phyloP scores from a whole-genome alignment of 2,113 vertebrate species.

The Daubentonia madagascariensis region DNA sequence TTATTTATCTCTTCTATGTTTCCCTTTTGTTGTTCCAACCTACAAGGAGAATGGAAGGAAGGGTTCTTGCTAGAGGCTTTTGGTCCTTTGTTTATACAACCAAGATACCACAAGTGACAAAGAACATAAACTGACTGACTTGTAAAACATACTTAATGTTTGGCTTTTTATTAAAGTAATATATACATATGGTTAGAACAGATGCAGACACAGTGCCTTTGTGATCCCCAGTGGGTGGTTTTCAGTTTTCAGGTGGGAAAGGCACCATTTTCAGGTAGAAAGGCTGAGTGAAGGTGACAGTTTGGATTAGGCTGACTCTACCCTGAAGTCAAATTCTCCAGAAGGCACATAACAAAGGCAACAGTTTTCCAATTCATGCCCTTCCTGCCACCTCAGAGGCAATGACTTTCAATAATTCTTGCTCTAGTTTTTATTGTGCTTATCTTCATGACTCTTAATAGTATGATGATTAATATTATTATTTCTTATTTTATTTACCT shows the following conservation, averaged over 20 bases:
- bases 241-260: background rate
- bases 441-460: background rate
- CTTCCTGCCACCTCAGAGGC: background rate
- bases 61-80: background rate
- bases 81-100: background rate
- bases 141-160: background rate
- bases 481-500: background rate
- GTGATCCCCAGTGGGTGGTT: background rate
- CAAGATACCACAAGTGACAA: background rate
- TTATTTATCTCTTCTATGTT: background rate
- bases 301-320: background rate
- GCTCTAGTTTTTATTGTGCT: background rate
- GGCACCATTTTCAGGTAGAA: background rate
- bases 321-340: background rate
- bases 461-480: background rate
- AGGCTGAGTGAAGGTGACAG: background rate
- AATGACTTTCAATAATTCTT: background rate
- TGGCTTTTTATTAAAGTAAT: background rate
- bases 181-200: background rate
- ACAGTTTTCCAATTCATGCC: background rate
- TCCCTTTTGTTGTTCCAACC: background rate
- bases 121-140: background rate
- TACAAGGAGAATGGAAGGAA: background rate
- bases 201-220: background rate
- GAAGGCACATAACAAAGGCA: background rate